A percentile compares a stretch with the other conserved stretches of the same genome.
These are phyloP conservation scores for Amphiura filiformis DNA, from an alignment of 35 echinoderm and acorn worm genomes.

Conservation along the genomic window DNA sequence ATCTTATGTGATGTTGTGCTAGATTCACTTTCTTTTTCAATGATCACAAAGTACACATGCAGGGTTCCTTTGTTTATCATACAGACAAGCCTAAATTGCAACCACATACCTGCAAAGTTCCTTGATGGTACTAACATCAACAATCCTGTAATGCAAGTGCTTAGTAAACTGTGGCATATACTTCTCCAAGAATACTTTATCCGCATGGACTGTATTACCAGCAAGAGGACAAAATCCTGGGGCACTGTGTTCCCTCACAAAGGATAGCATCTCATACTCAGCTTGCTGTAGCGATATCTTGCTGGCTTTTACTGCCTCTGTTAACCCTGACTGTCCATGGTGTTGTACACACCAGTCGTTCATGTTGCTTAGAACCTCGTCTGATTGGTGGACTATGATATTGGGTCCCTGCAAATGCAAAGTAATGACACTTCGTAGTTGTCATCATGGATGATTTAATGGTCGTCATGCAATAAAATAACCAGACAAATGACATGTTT, in stretches of 20 bases:
- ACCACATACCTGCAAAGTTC: slow-evolving; percentile 91
- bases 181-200: slow-evolving; percentile 91
- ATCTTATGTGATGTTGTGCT: too few species aligned
- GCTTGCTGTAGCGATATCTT: slow-evolving; percentile 74
- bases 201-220: slow-evolving; percentile 83
- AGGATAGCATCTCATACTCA: slow-evolving; percentile 92
- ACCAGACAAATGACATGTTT: too few species aligned
- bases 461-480: too few species aligned
- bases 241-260: slow-evolving; percentile 72
- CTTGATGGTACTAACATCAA: slow-evolving; percentile 94
- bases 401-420: slow-evolving; percentile 84
- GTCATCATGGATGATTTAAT: too few species aligned
- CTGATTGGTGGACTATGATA: slow-evolving; percentile 86
- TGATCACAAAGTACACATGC: too few species aligned
- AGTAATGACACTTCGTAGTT: too few species aligned
- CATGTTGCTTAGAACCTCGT: slow-evolving; percentile 76
- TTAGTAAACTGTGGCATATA: slow-evolving; percentile 91
- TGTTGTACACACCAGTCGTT: slow-evolving; percentile 91
- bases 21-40: too few species aligned
- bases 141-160: slow-evolving; percentile 91
- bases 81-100: too few species aligned
- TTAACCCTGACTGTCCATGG: slow-evolving; percentile 80
- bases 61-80: too few species aligned
- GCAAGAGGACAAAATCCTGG: slow-evolving; percentile 83
- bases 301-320: slow-evolving; percentile 74